Conservation (phyloP, 2,888 invertebrate species). For the Corythucha ciliata region DNA sequence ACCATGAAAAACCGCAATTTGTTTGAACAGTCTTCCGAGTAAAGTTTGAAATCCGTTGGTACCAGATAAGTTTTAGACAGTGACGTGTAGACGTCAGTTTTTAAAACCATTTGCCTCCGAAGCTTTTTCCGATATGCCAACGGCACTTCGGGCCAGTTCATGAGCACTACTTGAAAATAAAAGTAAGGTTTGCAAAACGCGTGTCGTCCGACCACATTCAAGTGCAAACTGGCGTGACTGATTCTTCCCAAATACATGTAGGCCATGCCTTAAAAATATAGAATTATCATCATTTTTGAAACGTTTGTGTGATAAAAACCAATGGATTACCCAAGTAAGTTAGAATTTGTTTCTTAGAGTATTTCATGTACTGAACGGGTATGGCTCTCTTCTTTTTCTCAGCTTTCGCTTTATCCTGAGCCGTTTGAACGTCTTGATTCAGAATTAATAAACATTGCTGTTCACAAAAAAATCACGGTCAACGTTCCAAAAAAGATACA, state of each 20-base stretch:
- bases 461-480: no score
- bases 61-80: slow-evolving; percentile 8
- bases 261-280: no score
- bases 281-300: no score
- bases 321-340: slow-evolving; percentile 19
- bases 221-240: slow-evolving; percentile 5
- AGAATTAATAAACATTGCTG: slow-evolving; percentile 17
- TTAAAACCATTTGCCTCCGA: slow-evolving; percentile 16
- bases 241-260: slow-evolving; percentile 16
- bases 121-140: slow-evolving; percentile 18
- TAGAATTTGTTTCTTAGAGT: slow-evolving; percentile 20
- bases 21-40: neutral
- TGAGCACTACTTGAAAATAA: slow-evolving; percentile 13
- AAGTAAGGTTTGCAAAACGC: slow-evolving; percentile 1
- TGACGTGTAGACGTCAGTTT: slow-evolving; percentile 18
- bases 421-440: slow-evolving; percentile 17
- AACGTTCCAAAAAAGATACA: no score
- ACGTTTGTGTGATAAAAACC: no score
- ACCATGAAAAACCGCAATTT: neutral
- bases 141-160: slow-evolving; percentile 23
- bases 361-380: slow-evolving; percentile 19
- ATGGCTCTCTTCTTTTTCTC: slow-evolving; percentile 23
- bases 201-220: slow-evolving; percentile 11
- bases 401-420: slow-evolving; percentile 19
- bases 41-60: neutral